Base-by-base conservation (phyloP, 2,113 vertebrate genomes). In the Chrysochloris asiatica region DNA sequence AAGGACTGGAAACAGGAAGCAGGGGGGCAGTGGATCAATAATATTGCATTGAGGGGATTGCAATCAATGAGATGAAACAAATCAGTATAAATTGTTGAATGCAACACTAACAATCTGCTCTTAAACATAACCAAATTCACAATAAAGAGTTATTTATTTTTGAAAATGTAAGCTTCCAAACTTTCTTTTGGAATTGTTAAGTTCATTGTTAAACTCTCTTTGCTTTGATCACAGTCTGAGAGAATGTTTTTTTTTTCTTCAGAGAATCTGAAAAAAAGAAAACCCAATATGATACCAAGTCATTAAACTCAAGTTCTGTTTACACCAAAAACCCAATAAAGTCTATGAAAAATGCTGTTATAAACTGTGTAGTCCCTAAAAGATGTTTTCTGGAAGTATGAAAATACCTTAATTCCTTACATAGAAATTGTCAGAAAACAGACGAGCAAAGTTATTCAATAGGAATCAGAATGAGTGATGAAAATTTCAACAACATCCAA, bases 201-300 rank as follows among this genome's bases (percentile, higher is more conserved):
- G 21, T 86, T 87, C 69, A 86, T 47, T 80, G 80, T 88, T 82
- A 13, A 87, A 92, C 81, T 81, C 78, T 73, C 59, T 78, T 14
- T 88, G 36, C 24, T 88, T 92, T 71, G 56, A 24, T 85, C 79
- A 65, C 16, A n/a, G 38, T n/a, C 30, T 86, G 19, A 87, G 81
- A 91, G 36, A 86, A 89, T 61, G 22, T 52, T 90, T 93, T 87
- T 54, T 52, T 90, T 93, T 87, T 54, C 71, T 80, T 83, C 73
- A 90, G 69, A 94, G 79, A 91, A 81, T 28, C 43, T 73, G 36
- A 65, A 85, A 26, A 92, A 30, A 45, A 63, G 28, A 77, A 88
- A 86, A 89, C 9, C 10, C 59, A 80, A 83, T 75, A 48, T 33
- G 61, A 90, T 28, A 28, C 43, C 71, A 86, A 63, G 19, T 41